phyloP scores from a whole-genome alignment of 2,113 vertebrate species.

The Notarius lentiginosus region DNA sequence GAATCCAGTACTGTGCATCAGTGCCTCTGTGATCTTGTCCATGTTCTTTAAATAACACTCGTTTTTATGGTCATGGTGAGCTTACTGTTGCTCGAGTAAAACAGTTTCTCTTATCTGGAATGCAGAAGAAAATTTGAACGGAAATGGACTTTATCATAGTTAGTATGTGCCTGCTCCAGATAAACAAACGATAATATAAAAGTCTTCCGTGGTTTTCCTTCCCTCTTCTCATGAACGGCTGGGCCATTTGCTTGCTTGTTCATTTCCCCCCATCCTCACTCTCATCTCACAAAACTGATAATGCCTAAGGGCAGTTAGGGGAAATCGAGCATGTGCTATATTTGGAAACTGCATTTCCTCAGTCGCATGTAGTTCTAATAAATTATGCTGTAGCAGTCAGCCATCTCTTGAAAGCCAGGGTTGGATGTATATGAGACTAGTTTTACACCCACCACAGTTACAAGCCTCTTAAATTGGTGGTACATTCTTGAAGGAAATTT shows the following conservation, averaged over 20 bases:
- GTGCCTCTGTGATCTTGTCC: not conserved
- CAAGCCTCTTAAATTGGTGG: not conserved
- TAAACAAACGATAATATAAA: not conserved
- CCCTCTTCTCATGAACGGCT: conserved; percentile 4
- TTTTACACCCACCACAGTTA: not conserved
- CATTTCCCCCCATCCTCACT: not conserved
- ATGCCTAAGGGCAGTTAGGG: conserved; percentile 4
- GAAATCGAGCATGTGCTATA: conserved; percentile 42
- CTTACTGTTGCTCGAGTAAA: not conserved
- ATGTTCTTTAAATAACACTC: not conserved
- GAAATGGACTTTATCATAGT: not conserved
- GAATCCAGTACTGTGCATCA: not conserved
- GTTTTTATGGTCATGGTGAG: not conserved
- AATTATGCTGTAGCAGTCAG: conserved; percentile 36
- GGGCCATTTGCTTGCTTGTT: conserved; percentile 2
- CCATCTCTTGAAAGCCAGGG: not conserved
- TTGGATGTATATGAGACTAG: not conserved
- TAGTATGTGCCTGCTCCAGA: not conserved
- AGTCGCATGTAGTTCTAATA: conserved; percentile 17
- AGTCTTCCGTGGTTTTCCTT: not conserved
- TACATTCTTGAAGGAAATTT: not conserved
- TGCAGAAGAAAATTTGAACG: not conserved
- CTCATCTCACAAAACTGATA: not conserved
- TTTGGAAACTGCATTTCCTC: conserved; percentile 40
- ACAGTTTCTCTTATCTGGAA: not conserved